Percentiles rank a stretch among this genome's conserved stretches.
Evolutionary conservation across 2,113 vertebrate species (phyloP).

Genomic region (Cyanoramphus novaezelandiae): DNA sequence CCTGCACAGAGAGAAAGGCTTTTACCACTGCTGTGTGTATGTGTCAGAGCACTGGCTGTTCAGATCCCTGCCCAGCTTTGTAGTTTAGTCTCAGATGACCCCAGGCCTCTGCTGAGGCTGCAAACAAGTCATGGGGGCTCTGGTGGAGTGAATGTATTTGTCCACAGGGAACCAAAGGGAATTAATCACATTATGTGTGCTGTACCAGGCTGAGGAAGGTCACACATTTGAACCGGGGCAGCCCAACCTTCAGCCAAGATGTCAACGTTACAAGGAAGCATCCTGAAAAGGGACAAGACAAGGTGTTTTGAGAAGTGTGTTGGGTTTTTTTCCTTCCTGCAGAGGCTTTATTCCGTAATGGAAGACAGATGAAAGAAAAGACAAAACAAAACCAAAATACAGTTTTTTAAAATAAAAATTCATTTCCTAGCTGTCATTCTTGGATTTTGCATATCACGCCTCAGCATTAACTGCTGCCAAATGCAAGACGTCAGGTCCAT

Average conservation of each 20-base stretch:
- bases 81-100: not conserved
- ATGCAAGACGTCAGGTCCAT: slow-evolving; percentile 15
- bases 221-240: not conserved
- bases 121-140: not conserved
- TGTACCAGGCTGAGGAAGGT: not conserved
- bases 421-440: not conserved
- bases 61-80: not conserved
- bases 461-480: slow-evolving; percentile 26
- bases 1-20: not conserved
- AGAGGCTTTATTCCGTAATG: not conserved
- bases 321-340: not conserved
- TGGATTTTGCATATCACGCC: not conserved
- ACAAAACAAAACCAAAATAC: not conserved
- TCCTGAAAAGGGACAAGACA: not conserved
- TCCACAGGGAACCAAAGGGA: slow-evolving; percentile 11
- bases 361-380: not conserved
- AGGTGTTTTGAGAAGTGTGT: not conserved
- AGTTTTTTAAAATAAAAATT: not conserved
- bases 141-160: not conserved
- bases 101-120: slow-evolving; percentile 16
- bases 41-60: not conserved
- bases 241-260: not conserved
- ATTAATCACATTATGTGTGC: slow-evolving; percentile 26
- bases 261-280: not conserved
- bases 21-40: not conserved